Evolutionary conservation across 2,113 vertebrate genomes (phyloP).

Genomic region (Pomatostomus ruficeps): DNA sequence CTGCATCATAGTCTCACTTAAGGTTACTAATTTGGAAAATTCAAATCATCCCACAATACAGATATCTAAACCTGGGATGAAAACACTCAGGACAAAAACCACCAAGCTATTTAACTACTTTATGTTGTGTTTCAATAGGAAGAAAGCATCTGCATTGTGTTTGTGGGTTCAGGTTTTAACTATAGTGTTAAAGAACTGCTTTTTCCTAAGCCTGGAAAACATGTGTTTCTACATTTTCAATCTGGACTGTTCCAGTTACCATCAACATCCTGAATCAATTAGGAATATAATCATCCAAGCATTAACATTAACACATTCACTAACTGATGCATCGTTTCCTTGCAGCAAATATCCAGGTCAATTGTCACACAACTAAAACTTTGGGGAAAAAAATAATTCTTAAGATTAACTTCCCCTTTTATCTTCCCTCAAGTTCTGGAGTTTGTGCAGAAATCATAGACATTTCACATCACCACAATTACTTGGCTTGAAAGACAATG

Average conservation of each 20-base stretch:
- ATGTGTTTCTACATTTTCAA: rapidly evolving
- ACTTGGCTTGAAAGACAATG: not conserved
- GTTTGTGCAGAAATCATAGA: not conserved
- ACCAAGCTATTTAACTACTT: not conserved
- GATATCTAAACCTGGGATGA: not conserved
- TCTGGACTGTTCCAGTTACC: not conserved
- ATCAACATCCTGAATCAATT: not conserved
- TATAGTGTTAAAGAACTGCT: not conserved
- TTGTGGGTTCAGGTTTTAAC: not conserved
- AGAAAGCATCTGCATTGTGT: not conserved
- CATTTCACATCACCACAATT: not conserved
- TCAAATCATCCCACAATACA: not conserved
- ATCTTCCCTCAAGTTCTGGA: not conserved
- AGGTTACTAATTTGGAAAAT: not conserved
- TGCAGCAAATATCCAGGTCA: not conserved
- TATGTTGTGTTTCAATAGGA: not conserved
- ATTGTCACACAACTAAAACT: not conserved
- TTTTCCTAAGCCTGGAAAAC: not conserved
- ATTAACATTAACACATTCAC: not conserved
- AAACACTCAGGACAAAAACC: not conserved
- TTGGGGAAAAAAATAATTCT: not conserved
- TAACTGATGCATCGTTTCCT: not conserved
- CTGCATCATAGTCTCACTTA: not conserved
- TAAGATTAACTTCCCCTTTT: not conserved
- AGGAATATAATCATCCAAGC: not conserved